These are phyloP conservation scores for Falco punctatus DNA, from an alignment of 2,113 vertebrate genomes.

Conservation along the genomic window DNA sequence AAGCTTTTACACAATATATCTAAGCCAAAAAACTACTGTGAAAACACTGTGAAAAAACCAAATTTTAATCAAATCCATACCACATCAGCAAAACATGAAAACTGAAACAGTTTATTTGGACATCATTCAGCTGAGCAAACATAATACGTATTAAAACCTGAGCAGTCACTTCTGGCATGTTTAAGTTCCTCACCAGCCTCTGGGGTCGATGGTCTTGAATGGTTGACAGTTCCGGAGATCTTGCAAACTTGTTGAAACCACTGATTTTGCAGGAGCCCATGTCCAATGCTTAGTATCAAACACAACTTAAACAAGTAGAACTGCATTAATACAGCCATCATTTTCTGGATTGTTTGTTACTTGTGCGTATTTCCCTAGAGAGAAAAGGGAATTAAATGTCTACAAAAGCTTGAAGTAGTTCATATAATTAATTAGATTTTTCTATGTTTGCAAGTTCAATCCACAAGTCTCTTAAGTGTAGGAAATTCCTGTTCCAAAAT, in stretches of 20 bases:
- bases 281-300: background rate
- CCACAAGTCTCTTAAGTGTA: background rate
- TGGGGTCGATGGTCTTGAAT: background rate
- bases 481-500: background rate
- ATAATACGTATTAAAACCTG: background rate
- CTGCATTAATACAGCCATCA: constrained; percentile 96
- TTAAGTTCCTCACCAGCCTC: background rate
- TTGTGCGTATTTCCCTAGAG: constrained; percentile 94
- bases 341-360: constrained; percentile 99
- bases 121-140: background rate
- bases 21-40: background rate
- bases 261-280: background rate
- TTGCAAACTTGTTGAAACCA: background rate
- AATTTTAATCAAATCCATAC: background rate
- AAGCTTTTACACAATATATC: background rate
- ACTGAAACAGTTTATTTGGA: constrained; percentile 45
- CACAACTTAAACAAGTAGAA: constrained; percentile 85
- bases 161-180: background rate
- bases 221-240: background rate
- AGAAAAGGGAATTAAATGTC: background rate
- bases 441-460: background rate
- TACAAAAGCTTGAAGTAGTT: background rate
- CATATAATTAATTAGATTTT: background rate
- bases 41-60: background rate
- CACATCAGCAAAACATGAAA: background rate